Conservation (phyloP, 2,888 invertebrate genomes). For the Lepidocyrtoides sp. region DNA sequence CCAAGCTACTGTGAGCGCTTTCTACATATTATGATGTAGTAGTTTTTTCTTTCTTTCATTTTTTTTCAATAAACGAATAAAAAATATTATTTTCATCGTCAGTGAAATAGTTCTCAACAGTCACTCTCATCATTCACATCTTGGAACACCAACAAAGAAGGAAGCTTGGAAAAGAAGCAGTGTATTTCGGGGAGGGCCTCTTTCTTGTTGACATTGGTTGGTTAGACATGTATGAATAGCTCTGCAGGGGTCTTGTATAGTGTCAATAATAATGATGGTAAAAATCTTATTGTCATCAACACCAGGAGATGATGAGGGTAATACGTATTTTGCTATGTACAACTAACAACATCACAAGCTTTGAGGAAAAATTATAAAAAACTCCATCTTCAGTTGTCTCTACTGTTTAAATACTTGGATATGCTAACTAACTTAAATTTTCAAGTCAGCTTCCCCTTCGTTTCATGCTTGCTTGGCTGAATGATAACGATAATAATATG, state of each 20-base stretch:
- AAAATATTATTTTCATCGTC: neutral
- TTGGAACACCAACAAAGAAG: constrained; percentile 59
- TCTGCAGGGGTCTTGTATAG: constrained; percentile 79
- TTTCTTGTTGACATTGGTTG: constrained; percentile 82
- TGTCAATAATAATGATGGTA: constrained; percentile 83
- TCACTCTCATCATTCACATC: constrained; percentile 30
- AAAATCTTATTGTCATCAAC: constrained; percentile 83
- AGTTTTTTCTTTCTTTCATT: neutral
- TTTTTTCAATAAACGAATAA: constrained; percentile 18
- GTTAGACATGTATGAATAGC: constrained; percentile 81
- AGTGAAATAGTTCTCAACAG: neutral
- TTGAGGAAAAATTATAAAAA: constrained; percentile 42
- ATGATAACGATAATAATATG: neutral
- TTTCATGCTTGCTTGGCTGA: neutral
- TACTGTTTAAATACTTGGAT: no score
- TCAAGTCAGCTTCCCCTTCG: neutral
- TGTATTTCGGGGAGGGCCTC: constrained; percentile 80
- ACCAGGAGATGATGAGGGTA: constrained; percentile 45
- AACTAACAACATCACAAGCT: constrained; percentile 11
- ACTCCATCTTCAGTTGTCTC: neutral
- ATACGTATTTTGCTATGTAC: neutral
- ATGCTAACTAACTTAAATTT: no score
- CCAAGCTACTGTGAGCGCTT: neutral
- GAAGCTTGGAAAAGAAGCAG: constrained; percentile 14
- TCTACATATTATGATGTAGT: neutral